Evolutionary conservation across 2,113 vertebrate genomes (phyloP).

Genomic region (Prionailurus bengalensis): DNA sequence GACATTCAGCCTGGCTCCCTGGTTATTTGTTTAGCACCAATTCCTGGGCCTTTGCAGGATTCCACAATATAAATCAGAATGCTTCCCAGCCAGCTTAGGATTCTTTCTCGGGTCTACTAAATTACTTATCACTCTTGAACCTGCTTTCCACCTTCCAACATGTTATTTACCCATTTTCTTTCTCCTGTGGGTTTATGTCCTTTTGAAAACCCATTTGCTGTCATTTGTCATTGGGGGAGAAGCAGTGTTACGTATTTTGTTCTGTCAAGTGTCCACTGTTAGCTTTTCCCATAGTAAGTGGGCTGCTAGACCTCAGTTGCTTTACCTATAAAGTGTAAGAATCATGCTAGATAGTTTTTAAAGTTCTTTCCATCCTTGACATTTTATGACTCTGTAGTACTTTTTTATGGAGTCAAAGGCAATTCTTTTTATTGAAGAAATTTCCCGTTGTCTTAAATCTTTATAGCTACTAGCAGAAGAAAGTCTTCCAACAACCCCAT

Average conservation of each 20-base stretch:
- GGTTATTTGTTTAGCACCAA: background rate
- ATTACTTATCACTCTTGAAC: background rate
- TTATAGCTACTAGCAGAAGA: constrained; percentile 93
- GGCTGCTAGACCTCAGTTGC: background rate
- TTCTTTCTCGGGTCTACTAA: background rate
- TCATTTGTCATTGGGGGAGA: background rate
- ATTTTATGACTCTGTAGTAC: background rate
- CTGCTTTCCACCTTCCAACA: background rate
- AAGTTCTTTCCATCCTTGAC: background rate
- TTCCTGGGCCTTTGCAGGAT: background rate
- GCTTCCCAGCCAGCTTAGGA: background rate
- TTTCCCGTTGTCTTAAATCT: background rate
- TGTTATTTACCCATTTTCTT: background rate
- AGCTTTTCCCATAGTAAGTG: background rate
- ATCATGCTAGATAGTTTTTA: background rate
- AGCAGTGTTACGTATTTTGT: background rate
- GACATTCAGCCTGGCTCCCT: background rate
- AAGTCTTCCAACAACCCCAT: constrained; percentile 93
- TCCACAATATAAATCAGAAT: background rate
- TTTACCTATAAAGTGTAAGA: background rate
- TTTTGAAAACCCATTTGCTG: background rate
- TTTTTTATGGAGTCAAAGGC: background rate
- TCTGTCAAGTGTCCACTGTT: background rate
- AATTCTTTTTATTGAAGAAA: background rate
- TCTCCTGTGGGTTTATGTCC: background rate